A percentile compares a stretch with the other conserved stretches of the same genome.
Evolutionary conservation across 1,140 invertebrate species (phyloP).

Genomic region (Bombus fervidus): DNA sequence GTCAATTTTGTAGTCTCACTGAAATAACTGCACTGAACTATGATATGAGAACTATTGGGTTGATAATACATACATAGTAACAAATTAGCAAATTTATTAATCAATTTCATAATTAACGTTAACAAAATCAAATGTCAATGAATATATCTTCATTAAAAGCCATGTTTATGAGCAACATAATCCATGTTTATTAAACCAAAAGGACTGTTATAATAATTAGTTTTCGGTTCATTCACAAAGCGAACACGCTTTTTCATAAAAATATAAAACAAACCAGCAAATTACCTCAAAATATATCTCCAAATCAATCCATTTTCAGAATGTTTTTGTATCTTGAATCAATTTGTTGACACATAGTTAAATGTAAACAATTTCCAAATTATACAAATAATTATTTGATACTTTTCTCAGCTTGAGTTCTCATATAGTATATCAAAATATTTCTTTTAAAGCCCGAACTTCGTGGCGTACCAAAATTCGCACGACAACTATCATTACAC

Average conservation of each 20-base stretch:
- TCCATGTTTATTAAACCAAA: background rate
- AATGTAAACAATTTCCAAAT: background rate
- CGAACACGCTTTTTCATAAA: background rate
- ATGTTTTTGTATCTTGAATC: background rate
- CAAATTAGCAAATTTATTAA: background rate
- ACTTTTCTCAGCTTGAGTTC: background rate
- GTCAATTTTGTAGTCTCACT: background rate
- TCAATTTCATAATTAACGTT: background rate
- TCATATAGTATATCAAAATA: background rate
- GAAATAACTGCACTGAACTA: too few species aligned
- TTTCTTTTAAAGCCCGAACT: background rate
- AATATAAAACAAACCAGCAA: background rate
- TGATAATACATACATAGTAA: background rate
- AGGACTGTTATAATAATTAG: background rate
- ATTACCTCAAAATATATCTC: background rate
- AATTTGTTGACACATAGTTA: background rate
- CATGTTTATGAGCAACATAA: background rate
- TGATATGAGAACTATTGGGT: background rate
- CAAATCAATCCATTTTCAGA: background rate
- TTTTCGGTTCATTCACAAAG: background rate
- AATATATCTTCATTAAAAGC: background rate
- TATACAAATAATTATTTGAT: too few species aligned
- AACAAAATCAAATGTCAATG: background rate
- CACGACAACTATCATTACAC: conserved; percentile 23
- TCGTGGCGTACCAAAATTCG: conserved; percentile 13